Conservation (phyloP, 1,140 invertebrate species). For the Leptoteleia sp. region DNA sequence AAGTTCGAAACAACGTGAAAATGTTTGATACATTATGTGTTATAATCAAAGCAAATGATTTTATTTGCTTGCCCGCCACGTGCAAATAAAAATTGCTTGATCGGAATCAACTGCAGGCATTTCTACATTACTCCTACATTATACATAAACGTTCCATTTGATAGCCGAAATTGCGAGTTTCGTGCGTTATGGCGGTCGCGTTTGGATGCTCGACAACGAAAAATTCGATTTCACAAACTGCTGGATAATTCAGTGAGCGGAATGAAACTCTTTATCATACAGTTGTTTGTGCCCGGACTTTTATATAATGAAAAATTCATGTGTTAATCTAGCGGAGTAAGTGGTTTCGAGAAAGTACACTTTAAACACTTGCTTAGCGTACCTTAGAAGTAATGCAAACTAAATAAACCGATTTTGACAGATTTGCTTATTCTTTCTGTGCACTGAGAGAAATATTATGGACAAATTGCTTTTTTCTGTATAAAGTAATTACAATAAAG, state of each 20-base stretch:
- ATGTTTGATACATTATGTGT: too few species aligned
- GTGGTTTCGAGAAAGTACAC: slow-evolving; percentile 32
- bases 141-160: slow-evolving; percentile 6
- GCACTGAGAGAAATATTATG: too few species aligned
- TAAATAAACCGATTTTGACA: slow-evolving; percentile 19
- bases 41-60: too few species aligned
- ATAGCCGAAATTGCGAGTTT: slow-evolving; percentile 11
- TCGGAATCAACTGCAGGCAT: too few species aligned
- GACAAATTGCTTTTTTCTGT: too few species aligned
- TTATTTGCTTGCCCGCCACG: too few species aligned
- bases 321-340: slow-evolving; percentile 48
- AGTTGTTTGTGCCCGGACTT: slow-evolving; percentile 24
- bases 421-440: too few species aligned
- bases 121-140: neutral
- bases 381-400: slow-evolving; percentile 12
- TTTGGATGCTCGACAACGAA: slow-evolving; percentile 24
- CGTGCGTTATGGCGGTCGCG: neutral
- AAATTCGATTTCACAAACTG: slow-evolving; percentile 30
- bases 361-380: slow-evolving; percentile 39
- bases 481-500: too few species aligned
- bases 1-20: too few species aligned
- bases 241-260: slow-evolving; percentile 41
- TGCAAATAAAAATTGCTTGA: too few species aligned
- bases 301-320: slow-evolving; percentile 48
- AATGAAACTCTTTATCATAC: slow-evolving; percentile 48